Evolutionary conservation across 2,888 invertebrate genomes (phyloP), one percentile per base, ranked within the genome.

Genomic region (Chrysotoxum bicinctum): DNA sequence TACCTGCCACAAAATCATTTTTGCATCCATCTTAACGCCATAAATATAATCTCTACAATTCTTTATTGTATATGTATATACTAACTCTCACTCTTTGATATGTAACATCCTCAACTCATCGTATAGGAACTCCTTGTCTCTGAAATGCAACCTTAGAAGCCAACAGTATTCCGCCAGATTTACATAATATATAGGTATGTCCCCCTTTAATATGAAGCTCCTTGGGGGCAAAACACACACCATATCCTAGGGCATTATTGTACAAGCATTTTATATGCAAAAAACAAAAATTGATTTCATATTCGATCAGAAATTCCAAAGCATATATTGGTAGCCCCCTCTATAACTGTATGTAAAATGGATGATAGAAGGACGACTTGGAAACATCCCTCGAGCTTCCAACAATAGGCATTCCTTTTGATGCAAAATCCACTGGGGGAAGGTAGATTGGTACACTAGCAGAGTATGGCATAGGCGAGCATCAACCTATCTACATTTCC

Each of bases 261-360:
- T 72, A 77, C 81, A 81, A 81, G 69, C 45, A 69, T 85, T 85
- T 80, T 85, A 85, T 85, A 85, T 85, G 85, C 85, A 85, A 85
- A 85, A 64, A 85, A 76, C 56, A 69, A 77, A 85, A 85, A 85
- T 85, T 85, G 85, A 85, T 85, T 85, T 85, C 85, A 81, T 85
- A 85, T 85, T 85, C 85, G 85, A 85, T 85, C 85, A 85, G 73
- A 73, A 66, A 81, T 58, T 69, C 76, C 62, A 48, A 73, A 72
- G 76, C 76, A 85, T 73, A 85, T 73, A 64, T 43, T 21, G 35
- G 26, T 45, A 37, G n/a, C n/a, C 19, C 35, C 58, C 35, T 21
- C 58, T 12, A 19, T 14, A 37, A n/a, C 14, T 21, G n/a, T 56
- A 30, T 64, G 6, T 30, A 45, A 23, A 64, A 64, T 40, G 37